These are phyloP conservation scores for Pionites leucogaster DNA, from an alignment of 2,113 vertebrate genomes.

Conservation along the genomic window DNA sequence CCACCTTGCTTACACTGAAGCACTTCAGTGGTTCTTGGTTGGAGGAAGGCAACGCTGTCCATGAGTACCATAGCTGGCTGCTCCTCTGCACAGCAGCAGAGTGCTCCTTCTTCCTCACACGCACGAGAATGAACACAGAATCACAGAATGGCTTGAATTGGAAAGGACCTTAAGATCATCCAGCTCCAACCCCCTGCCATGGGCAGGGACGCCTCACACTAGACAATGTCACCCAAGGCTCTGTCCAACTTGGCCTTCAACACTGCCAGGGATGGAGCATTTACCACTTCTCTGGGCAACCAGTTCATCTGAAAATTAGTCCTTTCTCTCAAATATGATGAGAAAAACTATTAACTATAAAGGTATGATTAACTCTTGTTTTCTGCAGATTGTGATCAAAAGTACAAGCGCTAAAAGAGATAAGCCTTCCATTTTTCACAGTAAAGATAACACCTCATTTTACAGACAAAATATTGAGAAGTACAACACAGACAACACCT, in stretches of 20 bases:
- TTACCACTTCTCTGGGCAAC: background rate
- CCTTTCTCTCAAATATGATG: background rate
- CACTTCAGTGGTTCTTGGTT: background rate
- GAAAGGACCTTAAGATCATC: background rate
- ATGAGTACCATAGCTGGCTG: background rate
- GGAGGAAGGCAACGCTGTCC: background rate
- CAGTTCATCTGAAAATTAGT: background rate
- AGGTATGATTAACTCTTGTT: background rate
- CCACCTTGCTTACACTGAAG: background rate
- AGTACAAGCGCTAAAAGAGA: background rate
- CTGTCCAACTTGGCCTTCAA: background rate
- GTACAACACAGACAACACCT: background rate
- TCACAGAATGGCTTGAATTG: background rate
- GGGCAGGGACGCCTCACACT: background rate
- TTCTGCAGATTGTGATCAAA: background rate
- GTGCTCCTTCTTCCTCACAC: background rate
- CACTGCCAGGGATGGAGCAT: background rate
- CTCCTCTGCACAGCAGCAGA: background rate
- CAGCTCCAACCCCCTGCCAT: background rate
- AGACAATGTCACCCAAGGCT: background rate
- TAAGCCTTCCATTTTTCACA: background rate
- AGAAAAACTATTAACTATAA: background rate
- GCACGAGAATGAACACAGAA: background rate
- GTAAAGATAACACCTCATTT: background rate
- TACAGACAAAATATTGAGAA: background rate